These are phyloP conservation scores for cattle (Bos taurus) DNA, from an alignment of 2,113 vertebrate species.

Conservation along the genomic window ARS-UCD2.0 NC_037331.1:19216501-19217000, in stretches of 20 bases:
- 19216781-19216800: neutral
- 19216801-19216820: neutral
- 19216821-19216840: neutral
- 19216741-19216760: neutral
- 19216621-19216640: neutral
- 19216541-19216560: neutral
- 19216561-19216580: neutral
- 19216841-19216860: neutral
- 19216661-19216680: neutral
- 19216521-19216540: neutral
- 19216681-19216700: neutral
- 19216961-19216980: neutral
- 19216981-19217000: neutral
- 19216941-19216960: neutral
- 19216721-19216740: neutral
- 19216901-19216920: neutral
- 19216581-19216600: neutral
- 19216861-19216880: neutral
- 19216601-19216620: neutral
- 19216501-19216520: neutral
- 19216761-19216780: neutral
- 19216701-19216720: neutral
- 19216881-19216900: neutral
- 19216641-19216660: neutral
- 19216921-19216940: neutral